Base-by-base conservation (phyloP, 1,140 invertebrate genomes). In the Nylanderia fulva region DNA sequence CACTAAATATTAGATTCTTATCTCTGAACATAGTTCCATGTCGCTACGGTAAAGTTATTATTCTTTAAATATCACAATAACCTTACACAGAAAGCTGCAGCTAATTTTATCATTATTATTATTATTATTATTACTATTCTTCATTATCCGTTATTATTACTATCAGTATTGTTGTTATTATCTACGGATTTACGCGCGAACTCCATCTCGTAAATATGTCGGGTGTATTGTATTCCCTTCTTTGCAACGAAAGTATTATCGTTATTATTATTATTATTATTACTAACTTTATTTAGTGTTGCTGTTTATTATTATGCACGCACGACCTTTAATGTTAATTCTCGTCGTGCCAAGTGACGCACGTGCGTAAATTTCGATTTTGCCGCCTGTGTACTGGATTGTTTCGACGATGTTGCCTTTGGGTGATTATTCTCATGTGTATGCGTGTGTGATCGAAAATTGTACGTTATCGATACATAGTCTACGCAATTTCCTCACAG, bases 31-130 rank as follows among this genome's bases (percentile, higher is more conserved):
- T 88, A 90, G 58, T 85, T 91, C 54, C 71, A 88, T 86, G 85
- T 90, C 88, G 87, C 89, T 91, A 90, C 87, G 86, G 89, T 89
- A 91, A 92, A 92, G 91, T 92, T 93, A 89, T 90, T 85, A 90
- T 90, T 90, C 84, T 87, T 92, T 93, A 94, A 91, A 92, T 93
- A 93, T 93, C 93, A 93, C 93, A 93, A 93, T 93, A 93, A 93
- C 90, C 91, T 93, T 92, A 93, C 92, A 93, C 93, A 92, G 86
- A 93, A 93, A 93, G 93, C 92, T 93, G 92, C 88, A 91, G 77
- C 90, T 91, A 91, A 88, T 87, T 91, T 82, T 69, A 71, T 80
- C 24, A 69, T 72, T 86, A 90, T 90, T 85, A 88, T 88, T 88
- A 88, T 90, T 90, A 92, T 84, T 85, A 82, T 85, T 86, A 64